phyloP scores from a whole-genome alignment of 2,888 invertebrate genomes.

The Dolichopus griseipennis region DNA sequence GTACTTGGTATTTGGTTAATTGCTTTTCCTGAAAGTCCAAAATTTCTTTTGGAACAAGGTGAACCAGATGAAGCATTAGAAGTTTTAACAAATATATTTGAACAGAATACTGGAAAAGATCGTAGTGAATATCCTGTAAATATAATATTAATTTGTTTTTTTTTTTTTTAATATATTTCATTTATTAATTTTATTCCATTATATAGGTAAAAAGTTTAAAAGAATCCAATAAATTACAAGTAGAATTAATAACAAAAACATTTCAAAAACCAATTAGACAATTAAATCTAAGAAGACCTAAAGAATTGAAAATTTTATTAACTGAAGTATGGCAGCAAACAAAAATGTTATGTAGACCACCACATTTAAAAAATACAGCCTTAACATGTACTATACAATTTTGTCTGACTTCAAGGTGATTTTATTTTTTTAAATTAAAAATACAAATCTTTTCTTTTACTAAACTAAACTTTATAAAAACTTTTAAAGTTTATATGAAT shows the following conservation, averaged over 20 bases:
- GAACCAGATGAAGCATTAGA: slow-evolving; percentile 66
- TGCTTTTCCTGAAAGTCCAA: slow-evolving; percentile 72
- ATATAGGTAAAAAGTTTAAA: slow-evolving; percentile 59
- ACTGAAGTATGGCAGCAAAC: slow-evolving; percentile 67
- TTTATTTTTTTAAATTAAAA: not conserved
- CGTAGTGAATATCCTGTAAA: slow-evolving; percentile 61
- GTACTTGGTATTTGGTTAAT: slow-evolving; percentile 53
- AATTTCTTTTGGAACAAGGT: slow-evolving; percentile 71
- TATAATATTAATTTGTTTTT: slow-evolving; percentile 5
- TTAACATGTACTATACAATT: slow-evolving; percentile 75
- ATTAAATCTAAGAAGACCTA: slow-evolving; percentile 60
- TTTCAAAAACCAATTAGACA: slow-evolving; percentile 56
- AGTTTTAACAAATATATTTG: slow-evolving; percentile 60
- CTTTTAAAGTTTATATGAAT: no score
- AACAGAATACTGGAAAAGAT: slow-evolving; percentile 61
- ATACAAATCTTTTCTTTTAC: not conserved
- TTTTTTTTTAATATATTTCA: not conserved
- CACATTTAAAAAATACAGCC: slow-evolving; percentile 64
- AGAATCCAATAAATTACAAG: slow-evolving; percentile 51
- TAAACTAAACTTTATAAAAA: slow-evolving; percentile 12
- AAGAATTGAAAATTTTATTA: slow-evolving; percentile 60
- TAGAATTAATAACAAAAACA: slow-evolving; percentile 51
- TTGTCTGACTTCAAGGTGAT: slow-evolving; percentile 65
- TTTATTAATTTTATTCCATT: not conserved
- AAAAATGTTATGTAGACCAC: slow-evolving; percentile 61